Conservation (phyloP, 2,113 vertebrate genomes). For the Ctenomys sociabilis region DNA sequence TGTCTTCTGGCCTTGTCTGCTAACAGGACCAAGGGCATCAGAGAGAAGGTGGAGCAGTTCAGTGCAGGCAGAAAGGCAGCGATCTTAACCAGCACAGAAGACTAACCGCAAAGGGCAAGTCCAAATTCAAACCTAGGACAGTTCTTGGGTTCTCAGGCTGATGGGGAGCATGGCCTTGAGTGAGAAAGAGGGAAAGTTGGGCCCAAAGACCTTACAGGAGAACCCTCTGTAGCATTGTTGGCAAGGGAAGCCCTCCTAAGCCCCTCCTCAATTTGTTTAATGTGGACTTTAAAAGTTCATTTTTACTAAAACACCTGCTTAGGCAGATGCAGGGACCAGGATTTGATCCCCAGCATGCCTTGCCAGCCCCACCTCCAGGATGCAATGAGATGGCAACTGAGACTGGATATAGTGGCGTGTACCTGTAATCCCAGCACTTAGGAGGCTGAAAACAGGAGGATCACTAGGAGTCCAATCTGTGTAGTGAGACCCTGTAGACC, state of each 20-base stretch:
- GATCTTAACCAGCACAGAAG: not conserved
- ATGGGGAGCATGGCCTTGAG: not conserved
- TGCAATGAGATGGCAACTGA: too few relatives aligned
- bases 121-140: not conserved
- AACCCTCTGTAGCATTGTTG: not conserved
- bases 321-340: too few relatives aligned
- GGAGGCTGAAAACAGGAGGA: too few relatives aligned
- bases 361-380: too few relatives aligned
- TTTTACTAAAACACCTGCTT: not conserved
- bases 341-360: too few relatives aligned
- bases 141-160: not conserved
- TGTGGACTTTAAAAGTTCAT: not conserved
- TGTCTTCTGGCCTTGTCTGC: not conserved
- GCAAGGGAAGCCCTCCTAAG: not conserved
- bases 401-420: too few relatives aligned
- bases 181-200: not conserved
- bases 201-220: not conserved
- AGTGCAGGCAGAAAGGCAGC: not conserved
- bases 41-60: not conserved
- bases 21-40: not conserved
- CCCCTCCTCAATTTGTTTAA: not conserved
- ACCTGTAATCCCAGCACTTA: too few relatives aligned
- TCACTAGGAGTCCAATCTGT: too few relatives aligned
- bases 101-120: not conserved
- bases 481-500: too few relatives aligned